These are phyloP conservation scores for Lepus timidus DNA, from an alignment of 2,113 vertebrate genomes.

Conservation along the genomic window DNA sequence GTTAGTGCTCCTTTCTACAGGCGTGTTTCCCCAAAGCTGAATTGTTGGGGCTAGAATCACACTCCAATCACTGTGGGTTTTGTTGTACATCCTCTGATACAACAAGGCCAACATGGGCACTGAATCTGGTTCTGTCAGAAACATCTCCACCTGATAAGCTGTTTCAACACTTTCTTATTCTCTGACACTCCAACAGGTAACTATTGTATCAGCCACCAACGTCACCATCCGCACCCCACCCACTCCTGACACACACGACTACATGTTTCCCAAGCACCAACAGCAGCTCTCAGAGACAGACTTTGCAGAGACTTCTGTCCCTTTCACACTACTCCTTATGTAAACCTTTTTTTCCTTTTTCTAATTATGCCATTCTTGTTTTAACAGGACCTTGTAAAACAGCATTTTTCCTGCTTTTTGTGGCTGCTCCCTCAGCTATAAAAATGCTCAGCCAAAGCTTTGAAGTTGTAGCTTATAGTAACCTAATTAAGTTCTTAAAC, in stretches of 20 bases:
- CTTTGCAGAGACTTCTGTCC: not conserved
- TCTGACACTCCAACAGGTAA: not conserved
- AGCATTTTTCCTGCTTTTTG: conserved; percentile 6
- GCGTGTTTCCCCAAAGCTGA: not conserved
- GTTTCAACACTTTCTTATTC: not conserved
- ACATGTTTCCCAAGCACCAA: not conserved
- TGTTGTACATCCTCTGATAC: not conserved
- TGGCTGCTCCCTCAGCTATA: conserved; percentile 38
- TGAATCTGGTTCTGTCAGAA: not conserved
- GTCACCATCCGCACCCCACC: not conserved
- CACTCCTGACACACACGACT: not conserved
- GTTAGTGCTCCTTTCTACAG: not conserved
- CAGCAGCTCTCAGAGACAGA: not conserved
- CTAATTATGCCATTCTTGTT: conserved; percentile 7
- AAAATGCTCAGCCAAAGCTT: conserved; percentile 9
- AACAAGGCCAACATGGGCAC: accelerated
- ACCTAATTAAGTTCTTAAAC: conserved; percentile 74
- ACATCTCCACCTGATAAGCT: not conserved
- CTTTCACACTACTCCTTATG: not conserved
- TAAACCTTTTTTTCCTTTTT: not conserved
- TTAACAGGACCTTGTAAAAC: not conserved
- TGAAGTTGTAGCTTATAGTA: conserved; percentile 60
- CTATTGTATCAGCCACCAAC: no score
- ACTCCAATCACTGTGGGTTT: not conserved
- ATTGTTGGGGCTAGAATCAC: not conserved